Evolutionary conservation across 2,888 invertebrate species (phyloP).

Genomic region (Mesopsocus fuscifrons): DNA sequence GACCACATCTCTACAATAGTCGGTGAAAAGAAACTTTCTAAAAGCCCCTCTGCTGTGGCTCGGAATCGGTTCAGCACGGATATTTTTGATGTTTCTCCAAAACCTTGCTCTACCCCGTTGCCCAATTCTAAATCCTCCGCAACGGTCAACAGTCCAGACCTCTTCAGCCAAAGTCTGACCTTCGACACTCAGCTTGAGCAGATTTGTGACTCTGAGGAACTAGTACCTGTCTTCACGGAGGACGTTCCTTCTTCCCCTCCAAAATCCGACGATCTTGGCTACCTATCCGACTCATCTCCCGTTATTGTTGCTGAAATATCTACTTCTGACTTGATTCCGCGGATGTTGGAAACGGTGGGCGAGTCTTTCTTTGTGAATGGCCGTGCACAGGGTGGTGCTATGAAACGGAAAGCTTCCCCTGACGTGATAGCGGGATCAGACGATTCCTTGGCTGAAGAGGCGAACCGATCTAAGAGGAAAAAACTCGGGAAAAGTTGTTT

Average conservation of each 20-base stretch:
- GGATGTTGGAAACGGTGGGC: not conserved
- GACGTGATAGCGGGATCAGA: conserved; percentile 3
- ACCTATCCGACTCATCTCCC: conserved; percentile 1
- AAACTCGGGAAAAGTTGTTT: too few relatives aligned
- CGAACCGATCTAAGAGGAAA: not conserved
- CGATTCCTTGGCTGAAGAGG: conserved; percentile 1
- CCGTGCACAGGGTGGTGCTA: too few relatives aligned
- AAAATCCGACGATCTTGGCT: conserved; percentile 4
- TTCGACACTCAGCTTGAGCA: conserved; percentile 31
- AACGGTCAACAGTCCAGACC: conserved; percentile 23
- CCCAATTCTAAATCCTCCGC: conserved; percentile 13
- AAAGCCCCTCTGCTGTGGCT: not conserved
- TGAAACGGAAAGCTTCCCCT: not conserved
- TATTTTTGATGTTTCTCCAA: conserved; percentile 11
- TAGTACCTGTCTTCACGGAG: not conserved
- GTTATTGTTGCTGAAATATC: not conserved
- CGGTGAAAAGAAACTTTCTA: not conserved
- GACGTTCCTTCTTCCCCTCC: not conserved
- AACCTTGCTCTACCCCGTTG: not conserved
- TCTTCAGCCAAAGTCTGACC: conserved; percentile 38
- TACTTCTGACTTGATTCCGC: not conserved
- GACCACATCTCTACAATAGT: not conserved
- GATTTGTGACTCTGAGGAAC: conserved; percentile 22
- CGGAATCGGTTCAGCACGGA: conserved; percentile 11
- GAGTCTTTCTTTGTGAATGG: too few relatives aligned